Base-by-base conservation (phyloP, 30 jellyfish, hydroid and myxozoan species). In the Turritopsis rubra region DNA sequence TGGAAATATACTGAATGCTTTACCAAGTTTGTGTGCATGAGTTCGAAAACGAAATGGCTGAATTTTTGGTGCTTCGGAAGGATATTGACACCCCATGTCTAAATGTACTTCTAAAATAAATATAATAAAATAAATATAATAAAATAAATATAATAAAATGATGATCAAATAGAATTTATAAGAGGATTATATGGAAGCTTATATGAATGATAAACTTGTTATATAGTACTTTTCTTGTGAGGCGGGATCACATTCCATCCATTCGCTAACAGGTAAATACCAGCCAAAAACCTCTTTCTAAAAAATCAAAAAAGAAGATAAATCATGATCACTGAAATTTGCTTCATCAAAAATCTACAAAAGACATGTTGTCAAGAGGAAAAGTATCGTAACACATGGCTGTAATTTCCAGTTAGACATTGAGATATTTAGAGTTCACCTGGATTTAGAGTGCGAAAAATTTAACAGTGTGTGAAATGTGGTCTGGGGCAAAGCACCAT, bases 1-100 rank as follows among this genome's bases (percentile, higher is more conserved):
- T 26, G 17, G 16, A 66, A 72, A 60, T 65, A 72, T n/a, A 25
- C 18, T 21, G 1, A 19, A 71, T 28, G 28, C 28, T 95, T 29
- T 82, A 93, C 99, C 86, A 28, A 93, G 85, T 29, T 88, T 85
- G 54, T 93, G 99, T 9, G 99, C 99, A 81, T 93, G 99, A n/a
- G 87, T 96, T 18, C 99, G 84, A 29, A 82, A 94, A 20, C 96
- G 93, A 82, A 93, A 93, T 41, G 99, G 99, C 52, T 85, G 74
- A 53, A 93, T 68, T 18, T 26, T 28, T 21, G 86, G 81, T 29
- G 96, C 83, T 71, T 53, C 85, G 22, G 84, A 88, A 13, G 88
- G 86, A 27, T 83, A 93, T 23, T 81, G 79, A 53, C 99, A 93
- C 31, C 96, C 96, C 71, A 90, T 86, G 30, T 93, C 96, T 41